These are phyloP conservation scores for Nymphalis c-album DNA, from an alignment of 2,888 invertebrate species.

Conservation along the genomic window DNA sequence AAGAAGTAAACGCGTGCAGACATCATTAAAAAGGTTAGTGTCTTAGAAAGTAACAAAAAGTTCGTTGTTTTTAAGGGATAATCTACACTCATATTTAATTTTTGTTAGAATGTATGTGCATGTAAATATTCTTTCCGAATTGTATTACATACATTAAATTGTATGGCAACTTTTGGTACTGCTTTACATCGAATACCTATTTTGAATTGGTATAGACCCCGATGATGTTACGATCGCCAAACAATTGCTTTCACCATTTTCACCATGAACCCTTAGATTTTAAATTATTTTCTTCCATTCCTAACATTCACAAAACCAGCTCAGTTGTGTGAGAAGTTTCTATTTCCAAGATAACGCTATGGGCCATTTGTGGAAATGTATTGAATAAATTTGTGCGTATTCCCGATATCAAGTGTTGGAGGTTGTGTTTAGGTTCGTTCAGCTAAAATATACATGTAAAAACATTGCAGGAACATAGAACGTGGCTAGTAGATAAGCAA, in stretches of 20 bases:
- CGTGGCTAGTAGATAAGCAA: not conserved
- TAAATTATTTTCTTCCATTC: not conserved
- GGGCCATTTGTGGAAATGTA: slow-evolving; percentile 19
- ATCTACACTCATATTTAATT: too few species aligned
- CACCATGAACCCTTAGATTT: not conserved
- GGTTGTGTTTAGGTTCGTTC: slow-evolving; percentile 21
- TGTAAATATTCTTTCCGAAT: too few species aligned
- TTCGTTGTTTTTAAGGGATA: too few species aligned
- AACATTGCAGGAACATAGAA: not conserved
- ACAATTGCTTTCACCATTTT: not conserved
- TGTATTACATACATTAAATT: too few species aligned
- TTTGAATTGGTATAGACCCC: too few species aligned
- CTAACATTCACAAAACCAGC: not conserved
- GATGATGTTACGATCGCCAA: not conserved
- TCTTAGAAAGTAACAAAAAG: too few species aligned
- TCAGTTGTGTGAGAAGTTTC: slow-evolving; percentile 19
- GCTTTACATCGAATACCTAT: too few species aligned
- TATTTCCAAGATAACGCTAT: slow-evolving; percentile 25
- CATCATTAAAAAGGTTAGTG: too few species aligned
- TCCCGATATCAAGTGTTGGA: slow-evolving; percentile 27
- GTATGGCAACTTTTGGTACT: too few species aligned
- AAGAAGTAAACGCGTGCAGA: too few species aligned
- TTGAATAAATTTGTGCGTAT: slow-evolving; percentile 40
- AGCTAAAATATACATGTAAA: slow-evolving; percentile 7
- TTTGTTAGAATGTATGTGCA: too few species aligned